A percentile compares a stretch with the other conserved stretches of the same genome.
Conservation (phyloP, 2,888 invertebrate genomes). For the Xestia xanthographa region DNA sequence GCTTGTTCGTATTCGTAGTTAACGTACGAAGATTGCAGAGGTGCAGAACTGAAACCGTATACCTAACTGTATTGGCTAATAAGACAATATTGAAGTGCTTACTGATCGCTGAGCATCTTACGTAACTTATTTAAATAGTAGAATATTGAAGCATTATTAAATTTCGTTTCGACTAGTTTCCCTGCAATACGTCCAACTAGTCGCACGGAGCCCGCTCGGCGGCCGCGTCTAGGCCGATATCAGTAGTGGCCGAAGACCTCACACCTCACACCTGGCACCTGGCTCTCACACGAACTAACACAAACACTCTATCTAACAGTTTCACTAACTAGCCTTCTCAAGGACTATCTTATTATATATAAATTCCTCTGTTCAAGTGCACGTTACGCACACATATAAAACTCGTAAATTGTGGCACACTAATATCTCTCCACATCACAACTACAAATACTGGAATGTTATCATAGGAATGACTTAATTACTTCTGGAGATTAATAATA, state of each 20-base stretch:
- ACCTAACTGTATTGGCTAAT: not conserved
- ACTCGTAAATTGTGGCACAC: constrained; percentile 64
- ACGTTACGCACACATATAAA: constrained; percentile 50
- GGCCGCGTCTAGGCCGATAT: constrained; percentile 6
- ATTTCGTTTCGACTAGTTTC: not conserved
- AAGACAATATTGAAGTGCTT: not conserved
- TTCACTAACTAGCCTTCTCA: constrained; percentile 56
- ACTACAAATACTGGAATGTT: constrained; percentile 65
- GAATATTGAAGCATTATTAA: not conserved
- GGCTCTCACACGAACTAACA: constrained; percentile 11
- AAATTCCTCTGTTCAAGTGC: constrained; percentile 58
- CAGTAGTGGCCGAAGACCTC: not conserved
- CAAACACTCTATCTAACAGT: constrained; percentile 24
- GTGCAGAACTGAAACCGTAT: not conserved
- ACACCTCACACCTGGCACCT: too few relatives aligned
- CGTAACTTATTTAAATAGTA: not conserved
- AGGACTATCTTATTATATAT: constrained; percentile 57
- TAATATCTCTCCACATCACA: constrained; percentile 35
- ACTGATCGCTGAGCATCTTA: not conserved
- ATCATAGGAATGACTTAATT: constrained; percentile 31
- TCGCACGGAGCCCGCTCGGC: constrained; percentile 34
- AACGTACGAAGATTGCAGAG: not conserved
- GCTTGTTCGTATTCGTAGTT: not conserved
- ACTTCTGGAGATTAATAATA: constrained; percentile 43
- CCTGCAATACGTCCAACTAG: not conserved